Evolutionary conservation across 1,140 invertebrate genomes (phyloP).

Genomic region (Philopotamus ludificatus): DNA sequence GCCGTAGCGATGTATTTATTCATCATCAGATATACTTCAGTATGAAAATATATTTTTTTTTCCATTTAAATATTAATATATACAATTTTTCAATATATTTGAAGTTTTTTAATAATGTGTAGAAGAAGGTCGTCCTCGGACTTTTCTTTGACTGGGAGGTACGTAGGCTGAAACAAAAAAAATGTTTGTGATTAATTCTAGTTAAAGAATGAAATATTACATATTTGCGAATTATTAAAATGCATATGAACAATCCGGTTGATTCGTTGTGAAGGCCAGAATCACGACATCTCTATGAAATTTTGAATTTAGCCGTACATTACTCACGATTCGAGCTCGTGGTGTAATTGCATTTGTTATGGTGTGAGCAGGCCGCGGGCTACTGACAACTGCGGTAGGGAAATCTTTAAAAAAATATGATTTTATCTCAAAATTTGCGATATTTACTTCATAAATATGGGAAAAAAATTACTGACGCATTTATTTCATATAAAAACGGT

Average conservation of each 20-base stretch:
- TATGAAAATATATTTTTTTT: too few species aligned
- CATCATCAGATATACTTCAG: too few species aligned
- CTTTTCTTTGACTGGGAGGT: slow-evolving; percentile 12
- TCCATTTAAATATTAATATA: too few species aligned
- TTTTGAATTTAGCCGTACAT: slow-evolving; percentile 23
- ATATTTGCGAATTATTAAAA: neutral
- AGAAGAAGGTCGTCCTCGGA: too few species aligned
- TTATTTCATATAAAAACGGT: too few species aligned
- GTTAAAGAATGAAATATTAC: neutral
- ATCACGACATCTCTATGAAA: slow-evolving; percentile 21
- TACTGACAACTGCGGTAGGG: neutral
- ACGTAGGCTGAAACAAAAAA: slow-evolving; percentile 10
- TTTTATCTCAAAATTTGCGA: too few species aligned
- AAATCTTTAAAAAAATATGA: too few species aligned
- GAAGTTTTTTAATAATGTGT: slow-evolving; percentile 7
- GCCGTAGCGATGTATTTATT: too few species aligned
- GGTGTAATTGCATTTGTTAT: slow-evolving; percentile 21
- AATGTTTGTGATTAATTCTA: neutral
- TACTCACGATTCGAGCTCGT: slow-evolving; percentile 25
- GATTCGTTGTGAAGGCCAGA: neutral
- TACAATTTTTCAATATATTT: neutral
- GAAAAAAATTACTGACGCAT: too few species aligned
- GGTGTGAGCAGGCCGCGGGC: slow-evolving; percentile 11
- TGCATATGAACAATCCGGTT: neutral
- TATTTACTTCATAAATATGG: too few species aligned